Evolutionary conservation across 1,140 invertebrate genomes (phyloP).

Genomic region (Cecropterus lyciades): DNA sequence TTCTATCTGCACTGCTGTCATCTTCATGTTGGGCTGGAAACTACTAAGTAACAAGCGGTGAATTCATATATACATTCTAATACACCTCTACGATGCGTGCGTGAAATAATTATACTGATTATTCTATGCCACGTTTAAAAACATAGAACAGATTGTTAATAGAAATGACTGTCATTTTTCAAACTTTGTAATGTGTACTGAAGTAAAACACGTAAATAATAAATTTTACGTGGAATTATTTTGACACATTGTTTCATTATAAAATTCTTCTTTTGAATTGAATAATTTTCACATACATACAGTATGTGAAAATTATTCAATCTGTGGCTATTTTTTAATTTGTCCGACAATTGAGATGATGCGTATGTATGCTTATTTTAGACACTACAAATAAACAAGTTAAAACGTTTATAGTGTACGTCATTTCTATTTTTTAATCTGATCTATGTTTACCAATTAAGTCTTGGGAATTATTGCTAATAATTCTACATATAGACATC

Average conservation of each 20-base stretch:
- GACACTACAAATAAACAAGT: no score
- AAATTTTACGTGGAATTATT: no score
- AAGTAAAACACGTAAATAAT: no score
- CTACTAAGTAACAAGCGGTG: constrained; percentile 77
- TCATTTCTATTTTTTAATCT: not conserved
- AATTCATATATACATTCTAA: constrained; percentile 41
- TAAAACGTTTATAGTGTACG: no score
- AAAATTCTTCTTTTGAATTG: no score
- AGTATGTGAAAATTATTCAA: no score
- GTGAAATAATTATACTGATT: constrained; percentile 30
- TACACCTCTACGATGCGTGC: constrained; percentile 8
- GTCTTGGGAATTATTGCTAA: constrained; percentile 25
- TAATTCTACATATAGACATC: constrained; percentile 20
- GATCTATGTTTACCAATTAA: constrained; percentile 3
- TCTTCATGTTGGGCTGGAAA: constrained; percentile 81
- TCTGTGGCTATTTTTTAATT: no score
- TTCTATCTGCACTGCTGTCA: constrained; percentile 77
- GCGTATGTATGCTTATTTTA: no score
- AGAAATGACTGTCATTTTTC: not conserved
- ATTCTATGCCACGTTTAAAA: constrained; percentile 31
- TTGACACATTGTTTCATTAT: no score
- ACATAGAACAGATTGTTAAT: constrained; percentile 12
- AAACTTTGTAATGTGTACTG: no score
- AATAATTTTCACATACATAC: no score
- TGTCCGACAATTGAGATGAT: no score